Conservation (phyloP, 2,113 vertebrate species). For the Carettochelys insculpta region DNA sequence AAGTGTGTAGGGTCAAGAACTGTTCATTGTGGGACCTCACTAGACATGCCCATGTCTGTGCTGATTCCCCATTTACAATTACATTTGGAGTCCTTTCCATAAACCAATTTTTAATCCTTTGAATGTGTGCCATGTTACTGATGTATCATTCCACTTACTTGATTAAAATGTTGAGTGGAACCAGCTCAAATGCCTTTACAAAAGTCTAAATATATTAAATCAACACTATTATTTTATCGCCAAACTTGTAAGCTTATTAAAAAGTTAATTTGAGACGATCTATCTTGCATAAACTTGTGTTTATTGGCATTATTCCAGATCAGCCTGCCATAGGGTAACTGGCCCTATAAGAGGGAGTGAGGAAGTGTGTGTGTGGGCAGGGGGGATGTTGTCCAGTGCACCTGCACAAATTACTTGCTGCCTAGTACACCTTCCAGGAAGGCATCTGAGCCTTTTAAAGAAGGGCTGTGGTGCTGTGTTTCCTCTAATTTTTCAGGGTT, state of each 20-base stretch:
- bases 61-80: conserved; percentile 41
- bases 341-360: background rate
- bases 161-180: conserved; percentile 53
- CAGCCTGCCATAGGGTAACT: background rate
- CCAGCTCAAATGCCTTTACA: conserved; percentile 32
- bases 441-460: background rate
- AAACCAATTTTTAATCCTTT: conserved; percentile 55
- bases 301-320: background rate
- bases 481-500: too few relatives aligned
- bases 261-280: background rate
- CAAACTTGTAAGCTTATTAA: background rate
- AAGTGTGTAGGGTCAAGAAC: conserved; percentile 28
- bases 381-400: background rate
- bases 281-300: background rate
- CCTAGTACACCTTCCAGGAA: background rate
- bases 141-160: conserved; percentile 27
- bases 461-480: background rate
- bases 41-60: conserved; percentile 37
- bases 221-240: conserved; percentile 32
- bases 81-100: conserved; percentile 43
- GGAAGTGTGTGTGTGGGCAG: too few relatives aligned
- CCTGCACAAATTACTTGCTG: background rate
- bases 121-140: conserved; percentile 51
- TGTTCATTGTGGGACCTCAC: background rate
- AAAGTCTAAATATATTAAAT: conserved; percentile 16